phyloP scores from a whole-genome alignment of 2,113 vertebrate species.

The Illadopsis cleaveri region DNA sequence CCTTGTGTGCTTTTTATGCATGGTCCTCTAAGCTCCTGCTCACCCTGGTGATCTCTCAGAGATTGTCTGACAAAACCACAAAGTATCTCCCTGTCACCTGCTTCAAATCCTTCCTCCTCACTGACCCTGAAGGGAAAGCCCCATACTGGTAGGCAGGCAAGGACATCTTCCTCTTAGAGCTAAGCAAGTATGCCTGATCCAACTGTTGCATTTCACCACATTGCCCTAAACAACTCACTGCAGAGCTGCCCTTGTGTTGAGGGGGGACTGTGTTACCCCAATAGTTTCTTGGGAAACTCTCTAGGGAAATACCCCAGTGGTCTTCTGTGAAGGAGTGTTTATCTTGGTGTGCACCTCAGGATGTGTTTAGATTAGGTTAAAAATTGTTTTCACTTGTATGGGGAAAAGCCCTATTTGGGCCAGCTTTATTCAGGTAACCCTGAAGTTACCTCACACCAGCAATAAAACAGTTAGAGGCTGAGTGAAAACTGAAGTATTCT shows the following conservation, averaged over 20 bases:
- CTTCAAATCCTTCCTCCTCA: not conserved
- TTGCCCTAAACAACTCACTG: not conserved
- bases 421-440: not conserved
- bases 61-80: not conserved
- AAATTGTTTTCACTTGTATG: not conserved
- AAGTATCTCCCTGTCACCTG: not conserved
- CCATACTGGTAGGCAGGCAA: not conserved
- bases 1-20: not conserved
- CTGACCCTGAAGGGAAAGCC: not conserved
- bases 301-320: not conserved
- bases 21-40: not conserved
- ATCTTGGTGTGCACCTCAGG: not conserved
- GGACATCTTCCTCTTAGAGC: not conserved
- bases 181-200: not conserved
- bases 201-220: not conserved
- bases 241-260: not conserved
- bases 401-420: not conserved
- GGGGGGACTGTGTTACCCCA: not conserved
- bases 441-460: not conserved
- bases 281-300: not conserved
- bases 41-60: not conserved
- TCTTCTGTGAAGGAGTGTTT: not conserved
- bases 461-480: slow-evolving; percentile 19
- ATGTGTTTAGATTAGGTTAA: not conserved
- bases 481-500: slow-evolving; percentile 41